Percentiles rank a stretch among this genome's conserved stretches.
Evolutionary conservation across 1,140 invertebrate genomes (phyloP).

Genomic region (Drosophila kikkawai): DNA sequence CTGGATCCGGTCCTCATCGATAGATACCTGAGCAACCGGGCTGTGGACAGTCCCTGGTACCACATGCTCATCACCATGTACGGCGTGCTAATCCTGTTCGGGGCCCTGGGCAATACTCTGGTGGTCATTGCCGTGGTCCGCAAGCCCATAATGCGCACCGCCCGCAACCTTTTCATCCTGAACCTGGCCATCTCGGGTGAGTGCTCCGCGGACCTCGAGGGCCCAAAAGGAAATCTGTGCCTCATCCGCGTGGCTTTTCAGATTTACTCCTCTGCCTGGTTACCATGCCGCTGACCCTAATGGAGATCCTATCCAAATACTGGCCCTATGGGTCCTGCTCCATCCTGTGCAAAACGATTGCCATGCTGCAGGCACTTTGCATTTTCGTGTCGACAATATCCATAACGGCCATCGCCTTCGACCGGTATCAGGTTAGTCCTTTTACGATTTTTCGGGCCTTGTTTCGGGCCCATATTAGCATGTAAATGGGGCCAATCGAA

Average conservation of each 20-base stretch:
- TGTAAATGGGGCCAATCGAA: slow-evolving; percentile 27
- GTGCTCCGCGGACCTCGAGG: slow-evolving; percentile 8
- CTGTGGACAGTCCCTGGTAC: slow-evolving; percentile 88
- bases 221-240: slow-evolving; percentile 1
- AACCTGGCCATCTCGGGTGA: slow-evolving; percentile 92
- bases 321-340: slow-evolving; percentile 89
- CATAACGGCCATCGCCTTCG: slow-evolving; percentile 95
- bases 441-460: slow-evolving; percentile 4
- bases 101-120: slow-evolving; percentile 91
- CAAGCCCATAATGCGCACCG: slow-evolving; percentile 93
- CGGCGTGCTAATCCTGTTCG: slow-evolving; percentile 90
- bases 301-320: slow-evolving; percentile 92
- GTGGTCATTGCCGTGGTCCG: slow-evolving; percentile 91
- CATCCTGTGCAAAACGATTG: slow-evolving; percentile 92
- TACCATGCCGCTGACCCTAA: slow-evolving; percentile 93
- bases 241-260: slow-evolving; percentile 34
- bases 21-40: slow-evolving; percentile 88
- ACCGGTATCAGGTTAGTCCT: slow-evolving; percentile 89
- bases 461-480: slow-evolving; percentile 16
- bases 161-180: slow-evolving; percentile 95
- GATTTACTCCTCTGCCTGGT: slow-evolving; percentile 93
- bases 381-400: slow-evolving; percentile 96
- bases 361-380: slow-evolving; percentile 92
- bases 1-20: slow-evolving; percentile 85
- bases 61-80: slow-evolving; percentile 90